Percentiles rank a stretch among this genome's conserved stretches.
phyloP scores from a whole-genome alignment of 1,140 invertebrate genomes.

The Bombus waltoni region DNA sequence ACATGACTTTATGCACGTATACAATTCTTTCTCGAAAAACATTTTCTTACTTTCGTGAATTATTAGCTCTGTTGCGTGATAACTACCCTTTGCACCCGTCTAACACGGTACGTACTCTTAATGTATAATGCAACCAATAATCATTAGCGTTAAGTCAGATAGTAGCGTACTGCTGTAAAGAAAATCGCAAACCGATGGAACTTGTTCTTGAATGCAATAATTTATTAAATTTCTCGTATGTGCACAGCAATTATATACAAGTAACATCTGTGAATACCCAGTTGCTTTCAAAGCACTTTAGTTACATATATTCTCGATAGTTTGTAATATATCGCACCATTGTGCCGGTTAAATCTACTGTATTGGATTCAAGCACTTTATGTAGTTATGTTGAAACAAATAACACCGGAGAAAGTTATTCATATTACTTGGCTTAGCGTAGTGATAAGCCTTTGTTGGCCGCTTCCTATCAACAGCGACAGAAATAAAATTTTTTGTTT shows the following conservation, averaged over 20 bases:
- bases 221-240: not conserved
- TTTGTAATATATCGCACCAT: not conserved
- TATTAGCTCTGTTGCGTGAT: not conserved
- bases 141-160: not conserved
- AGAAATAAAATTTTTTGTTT: not conserved
- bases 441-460: constrained; percentile 12
- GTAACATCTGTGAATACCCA: not conserved
- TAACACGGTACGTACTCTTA: not conserved
- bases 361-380: not conserved
- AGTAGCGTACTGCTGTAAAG: not conserved
- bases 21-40: too few relatives aligned
- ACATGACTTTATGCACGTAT: too few relatives aligned
- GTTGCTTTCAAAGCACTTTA: not conserved
- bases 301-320: not conserved
- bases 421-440: constrained; percentile 2
- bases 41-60: not conserved
- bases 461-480: not conserved
- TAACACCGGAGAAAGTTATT: constrained; percentile 26
- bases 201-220: not conserved
- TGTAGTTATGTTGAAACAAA: not conserved
- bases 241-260: not conserved
- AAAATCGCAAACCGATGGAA: not conserved
- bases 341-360: not conserved
- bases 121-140: constrained; percentile 2
- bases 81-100: not conserved